phyloP scores from a whole-genome alignment of 1,140 invertebrate genomes.

The Apocrypta bakeri region DNA sequence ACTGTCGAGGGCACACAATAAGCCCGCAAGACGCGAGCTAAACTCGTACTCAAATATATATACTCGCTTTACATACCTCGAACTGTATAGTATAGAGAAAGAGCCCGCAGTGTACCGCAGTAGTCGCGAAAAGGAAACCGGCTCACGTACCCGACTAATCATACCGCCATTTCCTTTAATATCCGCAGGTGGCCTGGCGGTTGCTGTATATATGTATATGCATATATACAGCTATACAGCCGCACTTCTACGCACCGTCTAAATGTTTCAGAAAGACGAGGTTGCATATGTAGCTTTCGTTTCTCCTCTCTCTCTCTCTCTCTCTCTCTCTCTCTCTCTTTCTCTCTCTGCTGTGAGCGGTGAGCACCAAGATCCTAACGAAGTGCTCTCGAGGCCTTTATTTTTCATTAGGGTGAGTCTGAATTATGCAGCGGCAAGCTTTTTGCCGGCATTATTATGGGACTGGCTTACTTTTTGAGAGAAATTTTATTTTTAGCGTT shows the following conservation, averaged over 20 bases:
- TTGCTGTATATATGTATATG: neutral
- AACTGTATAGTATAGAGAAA: neutral
- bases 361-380: neutral
- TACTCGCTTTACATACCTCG: neutral
- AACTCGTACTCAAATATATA: neutral
- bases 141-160: conserved; percentile 74
- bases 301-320: no score
- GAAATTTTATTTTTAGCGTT: neutral
- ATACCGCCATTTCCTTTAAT: conserved; percentile 76
- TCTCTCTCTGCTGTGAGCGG: neutral
- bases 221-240: conserved; percentile 5
- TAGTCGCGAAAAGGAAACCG: conserved; percentile 65
- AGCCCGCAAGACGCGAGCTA: conserved; percentile 3
- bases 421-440: conserved; percentile 8
- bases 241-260: conserved; percentile 47
- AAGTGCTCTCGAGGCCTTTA: conserved; percentile 17
- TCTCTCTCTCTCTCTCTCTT: neutral
- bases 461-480: neutral
- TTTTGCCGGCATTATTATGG: neutral
- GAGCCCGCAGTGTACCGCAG: neutral
- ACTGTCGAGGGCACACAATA: neutral
- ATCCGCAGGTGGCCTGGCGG: conserved; percentile 68
- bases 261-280: conserved; percentile 64
- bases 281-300: neutral
- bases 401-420: conserved; percentile 31